phyloP scores from a whole-genome alignment of 2,113 vertebrate species.

The Anhinga anhinga region DNA sequence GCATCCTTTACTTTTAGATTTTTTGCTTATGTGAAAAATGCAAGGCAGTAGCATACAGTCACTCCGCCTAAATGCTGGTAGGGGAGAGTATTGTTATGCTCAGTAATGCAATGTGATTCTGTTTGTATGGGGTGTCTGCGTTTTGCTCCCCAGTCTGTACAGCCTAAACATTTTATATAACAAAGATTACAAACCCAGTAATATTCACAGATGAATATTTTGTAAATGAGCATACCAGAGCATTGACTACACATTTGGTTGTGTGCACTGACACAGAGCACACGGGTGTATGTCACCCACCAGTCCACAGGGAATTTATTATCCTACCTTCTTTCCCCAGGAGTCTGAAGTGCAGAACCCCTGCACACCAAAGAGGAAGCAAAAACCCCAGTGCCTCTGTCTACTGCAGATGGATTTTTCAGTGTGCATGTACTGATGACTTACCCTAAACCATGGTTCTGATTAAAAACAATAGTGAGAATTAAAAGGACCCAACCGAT shows the following conservation, averaged over 20 bases:
- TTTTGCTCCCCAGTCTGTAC: conserved; percentile 67
- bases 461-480: conserved; percentile 38
- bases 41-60: conserved; percentile 70
- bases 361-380: background rate
- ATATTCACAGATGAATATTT: conserved; percentile 75
- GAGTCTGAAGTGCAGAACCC: background rate
- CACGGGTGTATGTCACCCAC: background rate
- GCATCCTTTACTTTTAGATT: conserved; percentile 49
- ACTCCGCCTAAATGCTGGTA: conserved; percentile 67
- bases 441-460: background rate
- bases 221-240: conserved; percentile 44
- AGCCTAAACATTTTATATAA: conserved; percentile 75
- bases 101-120: conserved; percentile 71
- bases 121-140: conserved; percentile 50
- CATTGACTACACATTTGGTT: conserved; percentile 39
- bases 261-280: conserved; percentile 8
- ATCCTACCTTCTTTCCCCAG: background rate
- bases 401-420: background rate
- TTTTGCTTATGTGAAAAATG: conserved; percentile 66
- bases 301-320: background rate
- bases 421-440: background rate
- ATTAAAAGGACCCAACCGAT: background rate
- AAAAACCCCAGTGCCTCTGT: background rate
- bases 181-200: conserved; percentile 76
- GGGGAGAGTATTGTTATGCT: conserved; percentile 67